These are phyloP conservation scores for Akabosia matsudoensis DNA, from an alignment of 1,140 invertebrate genomes.

Conservation along the genomic window DNA sequence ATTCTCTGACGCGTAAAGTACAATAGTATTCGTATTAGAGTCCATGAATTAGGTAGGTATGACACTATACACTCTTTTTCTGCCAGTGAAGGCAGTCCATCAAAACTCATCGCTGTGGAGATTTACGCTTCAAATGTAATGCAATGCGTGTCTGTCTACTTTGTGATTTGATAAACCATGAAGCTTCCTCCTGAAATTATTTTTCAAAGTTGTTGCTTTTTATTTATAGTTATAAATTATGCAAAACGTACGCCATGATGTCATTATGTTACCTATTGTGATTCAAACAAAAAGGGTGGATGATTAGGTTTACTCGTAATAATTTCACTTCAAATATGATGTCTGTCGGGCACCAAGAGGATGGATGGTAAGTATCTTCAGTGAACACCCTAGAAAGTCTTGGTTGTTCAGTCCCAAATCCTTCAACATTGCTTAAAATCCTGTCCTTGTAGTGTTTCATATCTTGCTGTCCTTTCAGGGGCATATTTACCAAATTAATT, in stretches of 20 bases:
- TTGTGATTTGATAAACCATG: too few species aligned
- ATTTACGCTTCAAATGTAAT: too few species aligned
- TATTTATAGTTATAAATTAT: not conserved
- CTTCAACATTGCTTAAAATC: too few species aligned
- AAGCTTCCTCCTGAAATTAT: too few species aligned
- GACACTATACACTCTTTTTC: not conserved
- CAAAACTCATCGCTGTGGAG: not conserved
- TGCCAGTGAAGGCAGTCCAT: not conserved
- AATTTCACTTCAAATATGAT: conserved; percentile 12
- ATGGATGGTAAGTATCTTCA: too few species aligned
- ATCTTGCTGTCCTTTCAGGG: too few species aligned
- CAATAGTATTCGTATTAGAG: not conserved
- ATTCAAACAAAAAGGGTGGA: conserved; percentile 16
- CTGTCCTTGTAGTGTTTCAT: too few species aligned
- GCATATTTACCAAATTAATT: too few species aligned
- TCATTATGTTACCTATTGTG: conserved; percentile 6
- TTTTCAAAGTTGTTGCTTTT: not conserved
- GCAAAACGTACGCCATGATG: not conserved
- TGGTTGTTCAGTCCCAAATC: too few species aligned
- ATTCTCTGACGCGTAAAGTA: too few species aligned
- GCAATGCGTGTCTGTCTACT: too few species aligned
- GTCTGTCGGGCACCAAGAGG: conserved; percentile 10
- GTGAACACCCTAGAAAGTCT: too few species aligned
- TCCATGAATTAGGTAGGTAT: not conserved
- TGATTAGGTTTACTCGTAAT: conserved; percentile 10